A percentile compares a stretch with the other conserved stretches of the same genome.
phyloP scores from a whole-genome alignment of 2,888 invertebrate species.

The Nomada ruficornis region DNA sequence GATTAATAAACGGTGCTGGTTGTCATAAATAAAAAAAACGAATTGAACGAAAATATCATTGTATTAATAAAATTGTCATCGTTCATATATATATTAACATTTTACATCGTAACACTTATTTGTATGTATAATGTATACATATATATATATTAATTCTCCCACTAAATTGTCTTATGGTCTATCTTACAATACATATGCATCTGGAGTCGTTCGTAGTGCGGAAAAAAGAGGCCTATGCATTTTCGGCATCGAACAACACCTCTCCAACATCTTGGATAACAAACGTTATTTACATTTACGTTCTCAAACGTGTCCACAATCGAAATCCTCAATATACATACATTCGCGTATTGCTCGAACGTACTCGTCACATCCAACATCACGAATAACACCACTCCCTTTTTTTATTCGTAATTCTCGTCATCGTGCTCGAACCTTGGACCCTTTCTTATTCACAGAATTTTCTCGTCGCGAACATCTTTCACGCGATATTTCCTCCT shows the following conservation, averaged over 20 bases:
- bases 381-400: slow-evolving; percentile 36
- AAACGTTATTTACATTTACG: slow-evolving; percentile 82
- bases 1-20: not conserved
- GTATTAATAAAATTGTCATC: slow-evolving; percentile 53
- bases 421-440: slow-evolving; percentile 27
- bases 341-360: slow-evolving; percentile 41
- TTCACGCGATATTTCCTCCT: not conserved
- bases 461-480: not conserved
- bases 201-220: slow-evolving; percentile 34
- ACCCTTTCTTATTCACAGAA: not conserved
- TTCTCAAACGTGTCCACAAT: slow-evolving; percentile 75
- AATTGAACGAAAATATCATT: slow-evolving; percentile 53
- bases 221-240: slow-evolving; percentile 41
- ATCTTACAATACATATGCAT: slow-evolving; percentile 33
- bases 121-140: slow-evolving; percentile 10
- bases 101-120: slow-evolving; percentile 54
- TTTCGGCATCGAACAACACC: slow-evolving; percentile 46
- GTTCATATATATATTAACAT: slow-evolving; percentile 53
- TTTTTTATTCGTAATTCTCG: slow-evolving; percentile 23
- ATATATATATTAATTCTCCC: slow-evolving; percentile 47
- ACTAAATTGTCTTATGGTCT: slow-evolving; percentile 48
- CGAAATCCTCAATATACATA: slow-evolving; percentile 72
- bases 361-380: slow-evolving; percentile 21
- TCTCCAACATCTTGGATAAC: slow-evolving; percentile 77
- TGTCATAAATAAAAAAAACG: slow-evolving; percentile 14